These are phyloP conservation scores for Philereme vetulata DNA, from an alignment of 2,888 invertebrate genomes.

Conservation along the genomic window DNA sequence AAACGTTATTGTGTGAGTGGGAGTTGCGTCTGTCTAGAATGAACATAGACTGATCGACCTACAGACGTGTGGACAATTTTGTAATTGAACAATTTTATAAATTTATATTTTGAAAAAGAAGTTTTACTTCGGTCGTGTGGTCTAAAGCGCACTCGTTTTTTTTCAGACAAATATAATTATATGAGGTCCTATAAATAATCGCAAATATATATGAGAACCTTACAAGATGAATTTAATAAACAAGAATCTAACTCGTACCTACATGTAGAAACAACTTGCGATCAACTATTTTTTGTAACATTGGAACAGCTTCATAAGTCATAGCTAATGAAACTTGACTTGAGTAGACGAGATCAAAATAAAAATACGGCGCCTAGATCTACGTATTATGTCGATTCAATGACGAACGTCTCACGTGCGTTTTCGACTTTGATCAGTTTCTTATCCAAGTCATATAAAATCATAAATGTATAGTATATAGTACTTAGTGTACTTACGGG, in stretches of 20 bases:
- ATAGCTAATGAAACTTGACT: constrained; percentile 29
- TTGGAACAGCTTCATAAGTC: constrained; percentile 11
- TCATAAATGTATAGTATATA: background rate
- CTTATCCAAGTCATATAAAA: constrained; percentile 17
- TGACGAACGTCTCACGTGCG: constrained; percentile 28
- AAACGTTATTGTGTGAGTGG: too few species aligned
- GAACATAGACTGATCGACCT: too few species aligned
- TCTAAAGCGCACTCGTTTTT: too few species aligned
- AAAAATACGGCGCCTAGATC: constrained; percentile 17
- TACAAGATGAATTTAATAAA: background rate
- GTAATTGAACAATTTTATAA: too few species aligned
- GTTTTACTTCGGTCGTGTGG: too few species aligned
- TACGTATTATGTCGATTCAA: background rate
- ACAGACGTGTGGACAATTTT: too few species aligned
- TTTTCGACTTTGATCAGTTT: constrained; percentile 32
- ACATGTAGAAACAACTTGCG: constrained; percentile 19
- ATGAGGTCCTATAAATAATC: background rate
- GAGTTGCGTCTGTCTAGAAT: too few species aligned
- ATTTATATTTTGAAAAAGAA: too few species aligned
- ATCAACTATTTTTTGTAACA: constrained; percentile 25
- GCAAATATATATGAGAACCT: background rate
- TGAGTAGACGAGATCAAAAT: constrained; percentile 13
- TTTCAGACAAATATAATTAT: too few species aligned
- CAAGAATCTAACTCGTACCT: background rate
- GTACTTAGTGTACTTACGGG: too few species aligned